Evolutionary conservation across 2,113 vertebrate species (phyloP).

Genomic region (Alosa alosa): DNA sequence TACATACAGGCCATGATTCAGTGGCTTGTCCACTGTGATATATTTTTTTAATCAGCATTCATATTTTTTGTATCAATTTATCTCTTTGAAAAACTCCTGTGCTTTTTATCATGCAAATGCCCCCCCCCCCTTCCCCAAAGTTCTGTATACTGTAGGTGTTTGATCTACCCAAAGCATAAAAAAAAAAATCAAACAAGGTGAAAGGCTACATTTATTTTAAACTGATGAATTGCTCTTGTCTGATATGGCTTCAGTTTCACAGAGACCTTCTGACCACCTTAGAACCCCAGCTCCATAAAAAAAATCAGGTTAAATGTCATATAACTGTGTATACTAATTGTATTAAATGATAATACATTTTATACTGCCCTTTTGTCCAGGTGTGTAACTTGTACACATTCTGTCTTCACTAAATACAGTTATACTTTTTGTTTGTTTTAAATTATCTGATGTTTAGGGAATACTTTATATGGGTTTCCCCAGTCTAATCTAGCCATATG

Average conservation of each 20-base stretch:
- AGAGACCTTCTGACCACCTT: constrained; percentile 6
- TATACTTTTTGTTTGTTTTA: background rate
- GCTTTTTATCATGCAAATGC: background rate
- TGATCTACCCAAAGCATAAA: background rate
- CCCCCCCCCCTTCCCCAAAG: background rate
- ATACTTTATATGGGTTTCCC: background rate
- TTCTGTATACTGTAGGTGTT: background rate
- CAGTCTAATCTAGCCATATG: constrained; percentile 11
- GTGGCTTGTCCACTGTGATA: constrained; percentile 12
- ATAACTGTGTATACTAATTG: constrained; percentile 14
- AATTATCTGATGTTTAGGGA: background rate
- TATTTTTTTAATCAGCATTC: constrained; percentile 4
- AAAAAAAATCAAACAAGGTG: background rate
- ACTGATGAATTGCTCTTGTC: background rate
- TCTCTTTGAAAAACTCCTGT: background rate
- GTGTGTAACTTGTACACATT: constrained; percentile 7
- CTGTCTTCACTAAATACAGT: background rate
- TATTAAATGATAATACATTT: background rate
- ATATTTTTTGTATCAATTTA: background rate
- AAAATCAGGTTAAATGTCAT: constrained; percentile 15
- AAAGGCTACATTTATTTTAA: background rate
- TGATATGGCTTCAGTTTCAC: background rate
- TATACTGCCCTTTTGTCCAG: constrained; percentile 13
- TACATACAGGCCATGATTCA: background rate
- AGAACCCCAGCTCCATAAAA: background rate